Evolutionary conservation across 1,140 invertebrate genomes (phyloP), one percentile per base, ranked within the genome.

Genomic region (Patella vulgata): DNA sequence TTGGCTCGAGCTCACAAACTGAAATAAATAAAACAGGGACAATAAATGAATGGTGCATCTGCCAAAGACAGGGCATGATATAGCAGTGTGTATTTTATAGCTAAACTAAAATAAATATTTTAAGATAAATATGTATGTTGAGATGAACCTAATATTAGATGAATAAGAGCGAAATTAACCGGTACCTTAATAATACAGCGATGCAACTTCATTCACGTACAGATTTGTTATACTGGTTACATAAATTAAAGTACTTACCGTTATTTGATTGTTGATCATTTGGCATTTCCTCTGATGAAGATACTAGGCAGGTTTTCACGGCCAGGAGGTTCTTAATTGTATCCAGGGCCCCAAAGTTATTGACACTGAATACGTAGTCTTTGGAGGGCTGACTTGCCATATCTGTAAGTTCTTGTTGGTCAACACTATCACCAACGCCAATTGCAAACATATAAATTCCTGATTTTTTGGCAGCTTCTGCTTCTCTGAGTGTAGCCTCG

Each of bases 391-490:
- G 21, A 43, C 61, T 73, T 1, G 76, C 78, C 17, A 80, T 76
- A 12, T 46, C 61, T 8, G 70, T 53, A 12, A 82, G 63, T 61
- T 82, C 78, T 17, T 60, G 25, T 19, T 55, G 6, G 14, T 74
- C 70, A 12, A 71, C 63, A 5, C 48, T 28, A 12, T 71, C 48
- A 1, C 78, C 81, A 8, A 82, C 76, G 0, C 81, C 81, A 23
- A 82, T 71, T 0, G 75, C 74, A 54, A 77, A 78, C 12, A 80
- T 63, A 9, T 71, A 54, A 40, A 81, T 73, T 5, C 78, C 79
- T 0, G 62, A 57, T 4, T 71, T 58, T 28, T 57, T 66, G 1
- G 70, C 63, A 2, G 46, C 48, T 25, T 50, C 43, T 1, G 79
- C 79, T 21, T 67, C 64, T 21, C 40, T 47, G 23, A 59, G 36